A percentile compares a stretch with the other conserved stretches of the same genome.
These are phyloP conservation scores for Cacatua alba DNA, from an alignment of 2,113 vertebrate genomes.

Conservation along the genomic window DNA sequence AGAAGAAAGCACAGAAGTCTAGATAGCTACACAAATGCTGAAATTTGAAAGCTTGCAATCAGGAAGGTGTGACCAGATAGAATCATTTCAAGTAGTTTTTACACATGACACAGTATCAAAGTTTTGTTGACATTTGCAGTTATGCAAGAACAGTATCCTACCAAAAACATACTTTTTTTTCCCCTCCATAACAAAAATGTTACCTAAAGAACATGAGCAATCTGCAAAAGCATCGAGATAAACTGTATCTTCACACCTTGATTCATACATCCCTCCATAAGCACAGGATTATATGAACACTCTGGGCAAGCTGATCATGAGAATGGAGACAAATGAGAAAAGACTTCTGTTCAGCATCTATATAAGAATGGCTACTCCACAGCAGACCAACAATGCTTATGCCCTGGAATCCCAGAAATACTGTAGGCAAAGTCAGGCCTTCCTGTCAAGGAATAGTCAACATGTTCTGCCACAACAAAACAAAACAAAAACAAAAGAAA, in stretches of 20 bases:
- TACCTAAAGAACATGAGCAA: not conserved
- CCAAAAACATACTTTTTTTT: not conserved
- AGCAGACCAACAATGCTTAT: not conserved
- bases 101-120: not conserved
- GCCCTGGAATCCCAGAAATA: not conserved
- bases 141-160: not conserved
- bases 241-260: not conserved
- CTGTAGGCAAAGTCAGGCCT: not conserved
- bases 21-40: not conserved
- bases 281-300: not conserved
- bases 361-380: too few relatives aligned
- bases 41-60: not conserved
- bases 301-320: not conserved
- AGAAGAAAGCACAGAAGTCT: not conserved
- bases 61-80: not conserved
- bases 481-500: not conserved
- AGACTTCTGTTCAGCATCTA: not conserved
- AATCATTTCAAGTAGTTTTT: not conserved
- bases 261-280: not conserved
- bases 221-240: not conserved
- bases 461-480: not conserved
- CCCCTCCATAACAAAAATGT: not conserved
- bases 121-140: not conserved
- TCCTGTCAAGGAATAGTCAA: not conserved
- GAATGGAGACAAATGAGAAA: not conserved